Evolutionary conservation across 2,113 vertebrate genomes (phyloP).

Genomic region (Nestor notabilis): DNA sequence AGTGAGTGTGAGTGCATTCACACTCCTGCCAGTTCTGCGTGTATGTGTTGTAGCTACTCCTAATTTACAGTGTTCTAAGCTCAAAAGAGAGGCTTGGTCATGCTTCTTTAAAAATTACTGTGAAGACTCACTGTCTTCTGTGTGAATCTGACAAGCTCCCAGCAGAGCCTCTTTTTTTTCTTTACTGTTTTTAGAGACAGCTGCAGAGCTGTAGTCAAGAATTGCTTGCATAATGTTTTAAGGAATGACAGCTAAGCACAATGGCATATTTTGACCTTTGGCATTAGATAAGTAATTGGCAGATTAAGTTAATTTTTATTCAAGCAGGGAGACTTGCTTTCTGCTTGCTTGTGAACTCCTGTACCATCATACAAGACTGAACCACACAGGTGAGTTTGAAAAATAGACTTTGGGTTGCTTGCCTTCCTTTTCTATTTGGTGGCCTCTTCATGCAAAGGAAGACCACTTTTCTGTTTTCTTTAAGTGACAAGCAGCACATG

Average conservation of each 20-base stretch:
- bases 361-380: constrained; percentile 3
- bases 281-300: constrained; percentile 63
- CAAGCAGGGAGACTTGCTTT: constrained; percentile 7
- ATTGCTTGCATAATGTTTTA: constrained; percentile 41
- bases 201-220: constrained; percentile 47
- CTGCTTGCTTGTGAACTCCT: constrained; percentile 36
- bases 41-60: background rate
- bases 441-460: background rate
- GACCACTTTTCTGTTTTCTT: background rate
- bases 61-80: background rate
- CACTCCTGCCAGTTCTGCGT: background rate
- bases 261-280: constrained; percentile 69
- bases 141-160: background rate
- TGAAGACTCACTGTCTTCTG: background rate
- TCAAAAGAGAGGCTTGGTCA: background rate
- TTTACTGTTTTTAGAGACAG: constrained; percentile 52
- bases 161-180: background rate
- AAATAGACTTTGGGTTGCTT: background rate
- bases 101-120: background rate
- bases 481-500: background rate
- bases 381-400: background rate
- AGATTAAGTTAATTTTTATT: constrained; percentile 74
- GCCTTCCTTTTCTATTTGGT: background rate
- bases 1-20: accelerated
- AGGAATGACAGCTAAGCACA: constrained; percentile 51